A percentile compares a stretch with the other conserved stretches of the same genome.
These are phyloP conservation scores for Morone saxatilis DNA, from an alignment of 2,113 vertebrate species.

Conservation along the genomic window DNA sequence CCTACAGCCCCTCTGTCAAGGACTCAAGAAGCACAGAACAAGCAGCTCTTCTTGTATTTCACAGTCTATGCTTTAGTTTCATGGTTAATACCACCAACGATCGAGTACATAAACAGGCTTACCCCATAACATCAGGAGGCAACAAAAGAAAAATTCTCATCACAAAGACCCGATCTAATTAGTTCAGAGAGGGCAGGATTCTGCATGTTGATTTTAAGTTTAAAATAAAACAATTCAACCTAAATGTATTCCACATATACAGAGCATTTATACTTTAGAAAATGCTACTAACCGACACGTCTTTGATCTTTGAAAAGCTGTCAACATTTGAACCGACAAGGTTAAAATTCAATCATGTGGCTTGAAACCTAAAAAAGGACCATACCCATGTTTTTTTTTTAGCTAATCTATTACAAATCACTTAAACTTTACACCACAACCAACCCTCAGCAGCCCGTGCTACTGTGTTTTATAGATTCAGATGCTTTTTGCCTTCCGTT, in stretches of 20 bases:
- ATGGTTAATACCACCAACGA: not conserved
- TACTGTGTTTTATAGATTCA: not conserved
- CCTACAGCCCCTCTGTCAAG: not conserved
- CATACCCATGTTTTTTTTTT: not conserved
- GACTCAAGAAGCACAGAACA: slow-evolving; percentile 14
- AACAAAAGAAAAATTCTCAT: not conserved
- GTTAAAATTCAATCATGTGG: not conserved
- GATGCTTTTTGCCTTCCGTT: not conserved
- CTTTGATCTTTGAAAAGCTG: not conserved
- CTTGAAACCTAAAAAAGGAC: slow-evolving; percentile 2
- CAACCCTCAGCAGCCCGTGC: not conserved
- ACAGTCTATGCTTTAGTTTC: slow-evolving; percentile 16
- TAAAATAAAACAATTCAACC: not conserved
- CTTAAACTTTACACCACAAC: not conserved
- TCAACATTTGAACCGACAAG: not conserved
- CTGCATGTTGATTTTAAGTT: not conserved
- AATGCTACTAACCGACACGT: not conserved
- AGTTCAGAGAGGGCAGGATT: not conserved
- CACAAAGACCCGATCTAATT: not conserved
- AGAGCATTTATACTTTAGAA: not conserved
- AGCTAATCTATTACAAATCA: not conserved
- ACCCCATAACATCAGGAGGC: too few relatives aligned
- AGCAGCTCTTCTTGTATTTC: slow-evolving; percentile 27
- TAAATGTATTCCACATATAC: not conserved
- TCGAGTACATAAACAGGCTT: not conserved